These are phyloP conservation scores for Ophioderma brevispina DNA, from an alignment of 35 echinoderm and acorn worm genomes.

Conservation along the genomic window DNA sequence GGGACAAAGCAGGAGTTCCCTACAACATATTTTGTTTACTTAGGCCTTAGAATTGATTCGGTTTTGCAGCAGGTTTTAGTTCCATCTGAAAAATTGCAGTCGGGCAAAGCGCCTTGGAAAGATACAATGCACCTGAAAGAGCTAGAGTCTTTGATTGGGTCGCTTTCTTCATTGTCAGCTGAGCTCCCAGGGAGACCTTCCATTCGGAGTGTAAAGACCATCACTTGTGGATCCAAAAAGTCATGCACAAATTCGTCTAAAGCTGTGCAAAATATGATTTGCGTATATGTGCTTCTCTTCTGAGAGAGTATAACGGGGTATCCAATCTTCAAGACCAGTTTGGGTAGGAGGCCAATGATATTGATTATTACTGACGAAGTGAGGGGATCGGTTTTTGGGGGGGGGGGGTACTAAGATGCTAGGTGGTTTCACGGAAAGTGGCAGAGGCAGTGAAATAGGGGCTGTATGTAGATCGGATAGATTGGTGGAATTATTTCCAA, in stretches of 20 bases:
- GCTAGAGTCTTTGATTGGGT: neutral
- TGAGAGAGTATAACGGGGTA: neutral
- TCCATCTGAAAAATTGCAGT: slow-evolving; percentile 16
- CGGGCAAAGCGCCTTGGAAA: neutral
- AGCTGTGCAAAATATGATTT: neutral
- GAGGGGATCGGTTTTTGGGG: neutral
- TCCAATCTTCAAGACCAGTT: neutral
- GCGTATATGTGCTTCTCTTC: neutral
- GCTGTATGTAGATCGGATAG: neutral
- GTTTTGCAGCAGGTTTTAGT: neutral
- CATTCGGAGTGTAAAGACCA: neutral
- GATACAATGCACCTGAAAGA: neutral
- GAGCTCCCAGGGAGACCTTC: neutral
- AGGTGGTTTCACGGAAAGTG: no score
- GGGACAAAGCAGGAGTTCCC: slow-evolving; percentile 7
- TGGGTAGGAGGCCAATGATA: neutral
- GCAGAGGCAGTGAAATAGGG: no score
- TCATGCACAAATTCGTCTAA: neutral
- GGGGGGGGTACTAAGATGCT: neutral
- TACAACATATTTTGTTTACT: neutral
- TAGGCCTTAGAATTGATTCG: slow-evolving; percentile 34
- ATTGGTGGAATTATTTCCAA: slow-evolving; percentile 20
- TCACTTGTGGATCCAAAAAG: neutral
- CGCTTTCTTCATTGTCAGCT: neutral
- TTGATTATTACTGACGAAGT: neutral